Evolutionary conservation across 2,888 invertebrate genomes (phyloP), one percentile per base, ranked within the genome.

Genomic region (Halictus ligatus): DNA sequence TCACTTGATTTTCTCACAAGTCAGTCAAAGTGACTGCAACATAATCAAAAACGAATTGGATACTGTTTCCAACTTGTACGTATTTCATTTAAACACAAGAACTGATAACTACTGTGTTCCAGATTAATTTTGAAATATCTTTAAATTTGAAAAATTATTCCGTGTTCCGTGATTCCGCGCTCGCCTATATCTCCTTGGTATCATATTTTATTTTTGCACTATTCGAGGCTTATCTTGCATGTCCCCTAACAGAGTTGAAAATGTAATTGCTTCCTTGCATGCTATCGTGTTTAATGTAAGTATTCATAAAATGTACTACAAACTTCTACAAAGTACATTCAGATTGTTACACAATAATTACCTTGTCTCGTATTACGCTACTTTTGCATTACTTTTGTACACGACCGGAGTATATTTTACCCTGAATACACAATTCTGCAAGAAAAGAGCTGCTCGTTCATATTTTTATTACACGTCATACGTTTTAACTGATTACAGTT

Each of bases 211-310:
- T 29, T 69, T 35, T 69, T 69, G 21, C 40, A 69, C 69, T 69
- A n/a, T 21, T 69, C 21, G 21, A 69, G 29, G 18, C 35, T 40
- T 69, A 69, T 69, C 69, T 69, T n/a, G 69, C 69, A 40, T 40
- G 69, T 69, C 21, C 40, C 40, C 40, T 69, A 69, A 69, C 69
- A 69, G 69, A 69, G 69, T 21, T 40, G 69, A 69, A 69, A 40
- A 40, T 69, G 69, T 40, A 69, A 69, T 40, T 40, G 69, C 69
- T 69, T 40, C 40, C 40, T 69, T 35, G 69, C 69, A 69, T 69
- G 69, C 69, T n/a, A 69, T 0, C 10, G 12, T 35, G 35, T 35
- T 40, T 69, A 69, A 69, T 40, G 21, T 40, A 69, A 69, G 40
- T 40, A 69, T 40, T 40, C 69, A 40, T 69, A 69, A 69, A 69